Base-by-base conservation (phyloP, 2,797 vertebrate genomes). In the Danio jaintianensis region DNA sequence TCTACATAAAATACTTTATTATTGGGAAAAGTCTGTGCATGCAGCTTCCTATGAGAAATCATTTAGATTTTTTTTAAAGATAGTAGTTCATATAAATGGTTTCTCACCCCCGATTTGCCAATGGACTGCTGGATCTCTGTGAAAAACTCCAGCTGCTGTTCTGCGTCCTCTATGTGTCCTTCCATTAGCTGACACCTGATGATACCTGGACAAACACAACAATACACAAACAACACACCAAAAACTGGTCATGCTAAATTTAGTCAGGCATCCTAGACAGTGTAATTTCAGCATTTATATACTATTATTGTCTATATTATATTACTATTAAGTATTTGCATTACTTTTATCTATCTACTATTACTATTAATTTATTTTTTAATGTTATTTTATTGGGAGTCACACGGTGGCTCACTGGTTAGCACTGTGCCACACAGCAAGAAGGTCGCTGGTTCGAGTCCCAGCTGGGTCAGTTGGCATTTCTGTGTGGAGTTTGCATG, bases 111-210 rank as follows among this genome's bases (percentile, higher is more conserved):
- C 56, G 96, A 97, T 93, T 97, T 98, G 84, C 96, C 97, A 87
- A 98, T 94, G 43, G 96, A 95, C 75, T 97, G 96, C 29, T 98
- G 96, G 88, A 98, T 93, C 92, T 97, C 97, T 79, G 93, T 95
- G 66, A 99, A 94, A 86, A 99, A 98, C 86, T 99, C 97, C 81
- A 99, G 73, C 82, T 99, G 98, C 71, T 98, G 96, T 81, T 97
- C 95, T 29, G 97, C 98, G 0, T 99, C 97, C 36, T 98, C 95
- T 69, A 98, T 81, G 0, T 96, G 94, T 4, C 94, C 96, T 85
- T 98, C 96, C 22, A 94, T 92, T 75, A 99, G 88, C 64, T 99
- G 97, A 87, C 98, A 97, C 22, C 89, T 93, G 77, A 98, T 98
- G 86, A 96, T 94, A 83, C 98, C 98, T 99, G 89, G 1, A 91